Evolutionary conservation across 2,888 invertebrate genomes (phyloP).

Genomic region (Ametastegia equiseti): DNA sequence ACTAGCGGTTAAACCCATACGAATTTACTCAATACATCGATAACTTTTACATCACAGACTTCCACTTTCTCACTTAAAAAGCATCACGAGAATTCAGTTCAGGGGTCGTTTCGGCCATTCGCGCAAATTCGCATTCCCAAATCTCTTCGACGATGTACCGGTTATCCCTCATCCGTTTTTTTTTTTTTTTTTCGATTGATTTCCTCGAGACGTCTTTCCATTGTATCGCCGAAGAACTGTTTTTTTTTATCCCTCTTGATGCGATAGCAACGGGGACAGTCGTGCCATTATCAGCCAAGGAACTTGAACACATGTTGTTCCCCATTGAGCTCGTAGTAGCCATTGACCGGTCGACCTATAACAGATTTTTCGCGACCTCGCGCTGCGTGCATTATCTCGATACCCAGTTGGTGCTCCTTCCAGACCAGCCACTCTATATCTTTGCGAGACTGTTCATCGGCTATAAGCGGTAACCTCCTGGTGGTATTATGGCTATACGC

Average conservation of each 20-base stretch:
- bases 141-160: no score
- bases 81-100: no score
- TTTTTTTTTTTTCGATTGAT: no score
- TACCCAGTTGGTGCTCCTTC: slow-evolving; percentile 47
- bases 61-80: no score
- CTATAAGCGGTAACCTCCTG: slow-evolving; percentile 59
- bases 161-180: no score
- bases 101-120: no score
- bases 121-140: no score
- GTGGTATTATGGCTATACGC: slow-evolving; percentile 62
- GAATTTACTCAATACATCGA: no score
- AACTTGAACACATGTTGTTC: slow-evolving; percentile 50
- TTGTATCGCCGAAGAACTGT: slow-evolving; percentile 33
- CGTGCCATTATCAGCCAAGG: slow-evolving; percentile 53
- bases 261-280: slow-evolving; percentile 36
- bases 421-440: slow-evolving; percentile 56
- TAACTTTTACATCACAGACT: no score
- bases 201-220: slow-evolving; percentile 42
- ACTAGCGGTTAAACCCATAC: no score
- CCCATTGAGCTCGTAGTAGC: slow-evolving; percentile 45
- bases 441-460: slow-evolving; percentile 59
- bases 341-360: slow-evolving; percentile 47
- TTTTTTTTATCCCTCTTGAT: neutral
- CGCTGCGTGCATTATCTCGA: slow-evolving; percentile 56
- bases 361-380: slow-evolving; percentile 52